These are phyloP conservation scores for Amphipoea lucens DNA, from an alignment of 2,888 invertebrate genomes.

Conservation along the genomic window DNA sequence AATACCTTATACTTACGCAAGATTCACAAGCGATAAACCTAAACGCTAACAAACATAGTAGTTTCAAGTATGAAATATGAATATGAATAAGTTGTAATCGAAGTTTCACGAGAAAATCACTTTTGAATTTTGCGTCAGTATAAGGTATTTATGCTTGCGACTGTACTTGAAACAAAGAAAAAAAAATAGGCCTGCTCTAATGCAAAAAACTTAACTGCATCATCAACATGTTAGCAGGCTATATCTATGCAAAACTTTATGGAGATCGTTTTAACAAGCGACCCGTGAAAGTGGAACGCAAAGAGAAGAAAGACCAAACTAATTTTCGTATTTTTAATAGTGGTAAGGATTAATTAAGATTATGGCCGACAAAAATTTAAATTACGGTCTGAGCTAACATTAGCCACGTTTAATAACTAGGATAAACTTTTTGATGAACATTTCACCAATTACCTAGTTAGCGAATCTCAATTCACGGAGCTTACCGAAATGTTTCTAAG, in stretches of 20 bases:
- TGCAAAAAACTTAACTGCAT: conserved; percentile 29
- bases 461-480: conserved; percentile 4
- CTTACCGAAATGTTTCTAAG: background rate
- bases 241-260: conserved; percentile 55
- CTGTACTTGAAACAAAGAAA: background rate
- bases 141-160: no score
- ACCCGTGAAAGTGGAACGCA: conserved; percentile 46
- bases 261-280: conserved; percentile 45
- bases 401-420: conserved; percentile 31
- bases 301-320: conserved; percentile 36
- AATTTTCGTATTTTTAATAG: conserved; percentile 62
- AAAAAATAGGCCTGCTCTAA: background rate
- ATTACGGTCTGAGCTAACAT: conserved; percentile 32
- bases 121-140: background rate
- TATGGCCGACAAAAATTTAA: conserved; percentile 38
- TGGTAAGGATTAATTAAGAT: conserved; percentile 56
- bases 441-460: conserved; percentile 22
- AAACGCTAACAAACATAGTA: background rate
- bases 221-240: conserved; percentile 50
- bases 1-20: background rate
- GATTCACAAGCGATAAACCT: background rate
- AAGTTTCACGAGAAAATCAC: background rate
- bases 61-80: background rate
- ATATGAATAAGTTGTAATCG: background rate
- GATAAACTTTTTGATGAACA: conserved; percentile 28